Base-by-base conservation (phyloP, 2,888 invertebrate genomes). In the Drosophila infuscata region DNA sequence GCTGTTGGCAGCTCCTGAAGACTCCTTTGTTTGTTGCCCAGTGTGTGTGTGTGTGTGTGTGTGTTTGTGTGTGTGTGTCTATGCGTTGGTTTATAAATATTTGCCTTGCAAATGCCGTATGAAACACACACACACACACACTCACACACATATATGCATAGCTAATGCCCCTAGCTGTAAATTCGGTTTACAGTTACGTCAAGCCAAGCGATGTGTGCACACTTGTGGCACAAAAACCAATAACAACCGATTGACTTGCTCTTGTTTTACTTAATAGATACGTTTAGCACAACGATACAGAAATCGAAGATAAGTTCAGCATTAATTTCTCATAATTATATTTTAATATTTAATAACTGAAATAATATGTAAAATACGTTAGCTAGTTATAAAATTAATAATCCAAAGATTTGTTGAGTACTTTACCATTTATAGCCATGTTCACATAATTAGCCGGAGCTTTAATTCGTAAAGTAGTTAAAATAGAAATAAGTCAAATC, bases 61-160 rank as follows among this genome's bases (percentile, higher is more conserved):
- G 15, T 38, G 38, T 38, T 17, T 38, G 17, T 41, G 46, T 33
- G 58, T 46, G 60, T 67, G 62, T 76, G 58, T 63, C 59, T 54
- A 33, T 83, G 74, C 75, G 76, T 81, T 81, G 86, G 76, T 77
- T 86, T 86, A 74, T 77, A 86, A 88, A 88, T 90, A 90, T 88
- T 88, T 88, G 79, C 74, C 76, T 88, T 82, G 78, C 87, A 84
- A 81, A 79, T 83, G 75, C 79, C 64, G 59, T 69, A 74, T 64
- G 74, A 53, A 66, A 62, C 48, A 59, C 57, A 58, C 49, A 43
- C 36, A 43, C 36, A 17, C 32, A 17, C 32, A 7, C 57, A 36
- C 51, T 11, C 52, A 36, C 57, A 29, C 57, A 32, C 15, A 43
- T 5, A 36, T 43, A 43, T n/a, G 25, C 36, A 33, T 38, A 35